Evolutionary conservation across 2,888 invertebrate species (phyloP), one percentile per base, ranked within the genome.

Genomic region (Chrysopilus asiliformis): DNA sequence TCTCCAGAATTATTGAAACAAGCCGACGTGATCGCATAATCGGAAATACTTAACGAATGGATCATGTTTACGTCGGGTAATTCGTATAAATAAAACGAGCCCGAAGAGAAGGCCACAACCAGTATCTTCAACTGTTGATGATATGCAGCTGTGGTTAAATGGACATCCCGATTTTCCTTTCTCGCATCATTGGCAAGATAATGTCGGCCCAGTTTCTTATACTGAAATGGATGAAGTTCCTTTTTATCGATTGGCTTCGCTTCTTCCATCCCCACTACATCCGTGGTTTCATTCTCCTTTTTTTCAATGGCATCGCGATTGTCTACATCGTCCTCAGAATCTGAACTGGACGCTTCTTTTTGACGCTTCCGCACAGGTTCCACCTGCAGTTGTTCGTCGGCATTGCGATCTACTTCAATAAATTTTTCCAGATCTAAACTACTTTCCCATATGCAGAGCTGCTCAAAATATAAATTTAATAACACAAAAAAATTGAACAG

Each of bases 41-140:
- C 82, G 0, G 90, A 85, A 49, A 95, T 85, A 49, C 84, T 93
- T 45, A 74, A 65, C 2, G 76, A 90, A 64, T 97, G 95, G 42
- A 98, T 85, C 47, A 93, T 66, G 51, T 82, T 90, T 37, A 91
- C 86, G 30, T 90, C 87, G 0, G 95, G 95, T 68, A 97, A 71
- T 60, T 97, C 94, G 56, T 95, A 86, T 1, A 98, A 69, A 55
- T 83, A 84, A 67, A 98, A 97, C 17, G 81, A 72, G 2, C 98
- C 98, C 45, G 77, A 84, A 12, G 81, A 80, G 58, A 89, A 97
- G 6, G 91, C 95, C 22, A 84, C 79, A 0, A 95, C 84, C 36
- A 98, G 65, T 45, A 97, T 72, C 56, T 78, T 80, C 0, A 76
- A 77, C 2, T 71, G 67, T 45, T 73, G 74, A 57, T 94, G 87